phyloP scores from a whole-genome alignment of 2,888 invertebrate genomes.

The Lochmaea capreae region DNA sequence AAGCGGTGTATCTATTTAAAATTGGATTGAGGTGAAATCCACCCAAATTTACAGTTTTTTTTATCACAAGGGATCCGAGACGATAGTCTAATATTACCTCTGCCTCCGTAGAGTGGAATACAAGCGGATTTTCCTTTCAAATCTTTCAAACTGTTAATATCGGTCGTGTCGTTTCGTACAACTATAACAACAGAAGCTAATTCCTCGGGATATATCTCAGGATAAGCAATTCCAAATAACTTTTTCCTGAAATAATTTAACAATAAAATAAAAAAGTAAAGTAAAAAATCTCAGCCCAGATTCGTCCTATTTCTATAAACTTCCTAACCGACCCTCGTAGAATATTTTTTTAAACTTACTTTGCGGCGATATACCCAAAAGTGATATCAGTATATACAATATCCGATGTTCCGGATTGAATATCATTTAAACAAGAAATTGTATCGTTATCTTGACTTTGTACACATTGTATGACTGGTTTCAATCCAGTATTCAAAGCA shows the following conservation, averaged over 20 bases:
- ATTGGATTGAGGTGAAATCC: no score
- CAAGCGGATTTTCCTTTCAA: conserved; percentile 71
- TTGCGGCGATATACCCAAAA: conserved; percentile 73
- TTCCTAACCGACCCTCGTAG: no score
- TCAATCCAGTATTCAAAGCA: conserved; percentile 70
- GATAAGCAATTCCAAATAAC: conserved; percentile 70
- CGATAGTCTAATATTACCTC: conserved; percentile 64
- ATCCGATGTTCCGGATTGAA: conserved; percentile 68
- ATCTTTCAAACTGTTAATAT: conserved; percentile 69
- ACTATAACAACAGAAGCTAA: conserved; percentile 70
- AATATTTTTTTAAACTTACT: conserved; percentile 65
- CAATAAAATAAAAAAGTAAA: no score
- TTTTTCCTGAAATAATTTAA: conserved; percentile 65
- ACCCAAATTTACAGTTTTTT: no score
- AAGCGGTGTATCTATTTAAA: no score
- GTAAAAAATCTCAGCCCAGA: no score
- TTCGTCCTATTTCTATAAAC: no score
- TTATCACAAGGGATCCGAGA: no score
- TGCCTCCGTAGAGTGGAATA: conserved; percentile 76
- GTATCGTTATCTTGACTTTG: conserved; percentile 65
- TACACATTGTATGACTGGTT: conserved; percentile 70
- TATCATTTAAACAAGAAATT: conserved; percentile 67
- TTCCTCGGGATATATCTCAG: conserved; percentile 68
- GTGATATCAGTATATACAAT: conserved; percentile 73
- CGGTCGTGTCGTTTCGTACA: conserved; percentile 63